Conservation (phyloP, 2,113 vertebrate genomes). For the Phaethon lepturus region DNA sequence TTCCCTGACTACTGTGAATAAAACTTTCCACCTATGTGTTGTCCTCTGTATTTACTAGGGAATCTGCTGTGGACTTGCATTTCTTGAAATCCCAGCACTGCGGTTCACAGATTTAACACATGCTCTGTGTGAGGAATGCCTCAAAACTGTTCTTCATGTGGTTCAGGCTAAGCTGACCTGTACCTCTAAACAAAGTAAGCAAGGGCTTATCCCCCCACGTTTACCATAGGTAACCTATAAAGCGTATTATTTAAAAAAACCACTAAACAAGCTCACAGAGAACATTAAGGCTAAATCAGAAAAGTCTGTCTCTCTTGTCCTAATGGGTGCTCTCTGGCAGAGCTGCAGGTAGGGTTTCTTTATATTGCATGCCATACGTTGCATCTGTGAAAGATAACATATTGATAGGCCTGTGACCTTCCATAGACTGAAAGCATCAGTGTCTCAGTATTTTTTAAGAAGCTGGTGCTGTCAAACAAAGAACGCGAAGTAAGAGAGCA, state of each 20-base stretch:
- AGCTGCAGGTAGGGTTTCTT: neutral
- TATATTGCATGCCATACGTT: neutral
- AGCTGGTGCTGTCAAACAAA: neutral
- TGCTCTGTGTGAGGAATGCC: neutral
- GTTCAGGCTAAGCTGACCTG: neutral
- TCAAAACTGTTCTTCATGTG: neutral
- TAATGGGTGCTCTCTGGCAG: neutral
- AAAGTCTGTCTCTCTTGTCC: neutral
- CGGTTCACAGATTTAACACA: neutral
- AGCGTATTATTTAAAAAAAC: neutral
- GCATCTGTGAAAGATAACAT: neutral
- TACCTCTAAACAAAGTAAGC: neutral
- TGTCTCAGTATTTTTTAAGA: neutral
- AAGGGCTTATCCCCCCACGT: neutral
- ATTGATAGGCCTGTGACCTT: neutral
- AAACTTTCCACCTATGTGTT: neutral
- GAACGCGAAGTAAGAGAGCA: neutral
- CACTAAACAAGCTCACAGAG: accelerated
- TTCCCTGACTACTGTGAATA: neutral
- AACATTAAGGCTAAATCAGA: neutral
- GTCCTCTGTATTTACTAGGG: neutral
- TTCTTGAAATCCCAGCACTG: neutral
- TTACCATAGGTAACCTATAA: neutral
- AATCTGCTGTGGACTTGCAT: neutral
- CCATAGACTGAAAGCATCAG: neutral